These are phyloP conservation scores for Pseudomyrmex dendroicus DNA, from an alignment of 1,140 invertebrate genomes.

Conservation along the genomic window DNA sequence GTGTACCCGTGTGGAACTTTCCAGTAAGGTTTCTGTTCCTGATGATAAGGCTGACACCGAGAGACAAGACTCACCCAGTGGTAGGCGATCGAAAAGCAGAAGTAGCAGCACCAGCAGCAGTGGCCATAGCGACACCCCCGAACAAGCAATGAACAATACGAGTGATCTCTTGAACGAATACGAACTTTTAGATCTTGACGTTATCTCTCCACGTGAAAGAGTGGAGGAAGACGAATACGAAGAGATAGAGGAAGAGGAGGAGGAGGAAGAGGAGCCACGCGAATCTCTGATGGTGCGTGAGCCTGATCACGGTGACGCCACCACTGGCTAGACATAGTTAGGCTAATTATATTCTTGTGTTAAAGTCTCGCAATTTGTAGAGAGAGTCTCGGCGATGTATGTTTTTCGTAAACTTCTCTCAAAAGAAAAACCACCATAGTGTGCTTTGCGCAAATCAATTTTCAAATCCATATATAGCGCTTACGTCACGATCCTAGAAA, in stretches of 20 bases:
- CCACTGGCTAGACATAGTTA: conserved; percentile 71
- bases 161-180: conserved; percentile 57
- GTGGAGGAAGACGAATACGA: conserved; percentile 69
- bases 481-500: no score
- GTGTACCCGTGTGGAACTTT: conserved; percentile 52
- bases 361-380: no score
- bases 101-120: conserved; percentile 49
- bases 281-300: conserved; percentile 72
- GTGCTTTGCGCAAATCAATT: no score
- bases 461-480: no score
- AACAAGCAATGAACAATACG: conserved; percentile 63
- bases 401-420: conserved; percentile 3
- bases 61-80: conserved; percentile 73
- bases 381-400: neutral
- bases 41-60: conserved; percentile 78
- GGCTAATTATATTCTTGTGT: conserved; percentile 40
- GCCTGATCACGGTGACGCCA: conserved; percentile 67
- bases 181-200: conserved; percentile 62
- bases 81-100: conserved; percentile 55
- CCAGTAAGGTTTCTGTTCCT: conserved; percentile 75
- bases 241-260: neutral
- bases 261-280: conserved; percentile 74
- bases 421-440: neutral
- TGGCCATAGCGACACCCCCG: conserved; percentile 64
- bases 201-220: conserved; percentile 70